Base-by-base conservation (phyloP, 2,888 invertebrate species). In the Sarcophaga caerulescens region DNA sequence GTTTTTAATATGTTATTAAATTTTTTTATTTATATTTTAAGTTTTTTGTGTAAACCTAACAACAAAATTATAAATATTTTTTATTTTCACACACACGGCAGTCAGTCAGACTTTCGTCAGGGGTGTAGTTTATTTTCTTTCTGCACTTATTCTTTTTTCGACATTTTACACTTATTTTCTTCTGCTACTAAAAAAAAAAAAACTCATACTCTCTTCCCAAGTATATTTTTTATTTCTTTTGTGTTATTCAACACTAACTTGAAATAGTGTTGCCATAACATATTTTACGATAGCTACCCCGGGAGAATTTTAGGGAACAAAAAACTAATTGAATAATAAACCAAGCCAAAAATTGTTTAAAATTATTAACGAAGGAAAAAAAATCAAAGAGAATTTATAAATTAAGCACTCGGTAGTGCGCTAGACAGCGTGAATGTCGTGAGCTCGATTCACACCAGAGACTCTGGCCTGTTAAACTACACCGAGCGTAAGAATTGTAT, bases 91-190 rank as follows among this genome's bases (percentile, higher is more conserved):
- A 81, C 74, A 86, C 73, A 84, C 74, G 62, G 63, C 63, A 82
- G 59, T 65, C 79, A 66, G 73, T 66, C 84, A 78, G 81, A 84
- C 81, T 81, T 85, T 82, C 75, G 84, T 86, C 86, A 81, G 84
- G 86, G 86, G 86, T 86, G 86, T 86, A 86, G 85, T 81, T 86
- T 86, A 86, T 81, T 86, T 86, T 85, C 82, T 79, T 85, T 83
- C 76, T 83, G 71, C 82, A 85, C 75, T 79, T 83, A 73, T 85
- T 82, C 81, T 74, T 83, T 71, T 75, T 81, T 68, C 47, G 73
- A 74, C 44, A 60, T 79, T 79, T 85, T 81, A 35, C 81, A 69
- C 68, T 80, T 71, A 65, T 75, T 68, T 79, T 70, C 85, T 74
- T 85, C 45, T 57, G 63, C 57, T 74, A 52, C 69, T 60, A 63